Evolutionary conservation across 2,113 vertebrate genomes (phyloP).

Genomic region (Empidonax alnorum): DNA sequence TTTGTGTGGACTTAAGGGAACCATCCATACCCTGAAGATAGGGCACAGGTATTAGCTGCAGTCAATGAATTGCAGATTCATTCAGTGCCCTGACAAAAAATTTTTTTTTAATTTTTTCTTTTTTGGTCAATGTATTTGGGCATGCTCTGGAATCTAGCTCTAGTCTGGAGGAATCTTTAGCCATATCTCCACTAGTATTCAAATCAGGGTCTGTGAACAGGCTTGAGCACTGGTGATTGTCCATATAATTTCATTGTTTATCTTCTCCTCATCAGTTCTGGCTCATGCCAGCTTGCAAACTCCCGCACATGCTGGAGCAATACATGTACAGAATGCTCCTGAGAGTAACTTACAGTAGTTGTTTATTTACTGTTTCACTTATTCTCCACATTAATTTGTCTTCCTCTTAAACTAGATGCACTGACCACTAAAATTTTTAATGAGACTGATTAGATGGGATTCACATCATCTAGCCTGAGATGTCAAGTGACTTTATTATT

Average conservation of each 20-base stretch:
- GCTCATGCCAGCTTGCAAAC: background rate
- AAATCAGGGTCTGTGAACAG: background rate
- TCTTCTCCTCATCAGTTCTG: background rate
- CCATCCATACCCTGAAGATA: background rate
- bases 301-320: background rate
- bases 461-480: background rate
- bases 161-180: background rate
- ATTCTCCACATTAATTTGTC: background rate
- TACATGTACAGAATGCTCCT: background rate
- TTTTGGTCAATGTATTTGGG: background rate
- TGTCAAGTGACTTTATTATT: background rate
- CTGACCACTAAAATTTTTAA: background rate
- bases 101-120: background rate
- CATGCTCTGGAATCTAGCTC: background rate
- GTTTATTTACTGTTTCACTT: background rate
- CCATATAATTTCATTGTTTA: background rate
- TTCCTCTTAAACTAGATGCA: background rate
- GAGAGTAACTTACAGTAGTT: background rate
- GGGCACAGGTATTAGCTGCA: background rate
- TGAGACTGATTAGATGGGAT: background rate
- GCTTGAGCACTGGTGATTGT: background rate
- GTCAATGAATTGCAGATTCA: background rate
- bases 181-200: accelerated
- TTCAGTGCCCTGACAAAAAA: background rate
- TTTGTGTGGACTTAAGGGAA: background rate